These are phyloP conservation scores for Scaptomyza flava DNA, from an alignment of 2,888 invertebrate species.

Conservation along the genomic window DNA sequence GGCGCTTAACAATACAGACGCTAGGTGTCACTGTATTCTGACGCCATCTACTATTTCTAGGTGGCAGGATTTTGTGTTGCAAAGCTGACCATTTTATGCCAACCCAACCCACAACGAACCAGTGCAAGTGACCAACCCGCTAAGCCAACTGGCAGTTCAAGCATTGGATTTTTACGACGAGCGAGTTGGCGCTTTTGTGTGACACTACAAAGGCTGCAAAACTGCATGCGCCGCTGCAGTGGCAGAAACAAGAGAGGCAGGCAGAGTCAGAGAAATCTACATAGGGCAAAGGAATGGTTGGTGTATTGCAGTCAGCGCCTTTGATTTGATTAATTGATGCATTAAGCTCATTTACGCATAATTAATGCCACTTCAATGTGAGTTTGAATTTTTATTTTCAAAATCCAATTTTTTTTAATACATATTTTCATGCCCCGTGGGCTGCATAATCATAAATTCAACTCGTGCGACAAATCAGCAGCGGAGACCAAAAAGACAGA, in stretches of 20 bases:
- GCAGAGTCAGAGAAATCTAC: neutral
- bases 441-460: constrained; percentile 73
- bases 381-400: constrained; percentile 49
- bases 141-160: constrained; percentile 18
- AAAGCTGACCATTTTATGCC: constrained; percentile 19
- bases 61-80: neutral
- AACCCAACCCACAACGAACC: neutral
- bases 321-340: constrained; percentile 79
- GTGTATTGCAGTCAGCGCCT: constrained; percentile 50
- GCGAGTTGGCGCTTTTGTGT: constrained; percentile 73
- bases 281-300: neutral
- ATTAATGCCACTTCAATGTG: constrained; percentile 69
- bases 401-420: constrained; percentile 21
- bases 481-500: constrained; percentile 46
- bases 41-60: constrained; percentile 12
- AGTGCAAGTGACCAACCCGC: constrained; percentile 16
- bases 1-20: neutral
- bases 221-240: constrained; percentile 35
- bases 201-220: constrained; percentile 65
- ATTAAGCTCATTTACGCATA: constrained; percentile 79
- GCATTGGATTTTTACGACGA: constrained; percentile 31
- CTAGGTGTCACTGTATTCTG: constrained; percentile 2
- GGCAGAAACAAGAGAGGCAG: neutral
- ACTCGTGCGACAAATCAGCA: constrained; percentile 74
- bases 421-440: constrained; percentile 40